Percentiles rank a stretch among this genome's conserved stretches.
phyloP scores from a whole-genome alignment of 1,140 invertebrate genomes.

The Zelostemma sp. region DNA sequence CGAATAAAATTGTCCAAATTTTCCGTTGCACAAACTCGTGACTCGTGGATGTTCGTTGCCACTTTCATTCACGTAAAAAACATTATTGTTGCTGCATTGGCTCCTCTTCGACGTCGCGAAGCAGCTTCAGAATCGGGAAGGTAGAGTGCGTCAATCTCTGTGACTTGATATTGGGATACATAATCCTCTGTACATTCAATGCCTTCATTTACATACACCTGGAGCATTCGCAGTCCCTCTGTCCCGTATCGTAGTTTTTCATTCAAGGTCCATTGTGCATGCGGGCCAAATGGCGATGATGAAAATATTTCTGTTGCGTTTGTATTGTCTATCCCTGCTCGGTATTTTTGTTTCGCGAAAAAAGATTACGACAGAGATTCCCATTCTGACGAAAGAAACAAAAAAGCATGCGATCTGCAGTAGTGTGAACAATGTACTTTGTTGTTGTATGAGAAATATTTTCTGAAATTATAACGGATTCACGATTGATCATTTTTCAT shows the following conservation, averaged over 20 bases:
- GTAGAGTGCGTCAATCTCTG: conserved; percentile 75
- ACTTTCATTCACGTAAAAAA: no score
- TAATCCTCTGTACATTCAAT: conserved; percentile 76
- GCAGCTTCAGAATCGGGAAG: conserved; percentile 79
- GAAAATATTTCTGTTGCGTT: background rate
- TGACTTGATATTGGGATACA: conserved; percentile 76
- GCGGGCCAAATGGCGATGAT: conserved; percentile 1
- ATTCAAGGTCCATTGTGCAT: conserved; percentile 17
- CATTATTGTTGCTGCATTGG: conserved; percentile 60
- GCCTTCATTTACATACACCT: conserved; percentile 75
- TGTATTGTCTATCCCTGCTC: background rate
- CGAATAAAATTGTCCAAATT: no score
- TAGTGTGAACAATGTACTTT: conserved; percentile 11
- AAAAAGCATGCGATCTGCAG: conserved; percentile 3
- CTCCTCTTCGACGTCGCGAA: conserved; percentile 39
- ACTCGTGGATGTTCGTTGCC: no score
- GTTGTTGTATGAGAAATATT: conserved; percentile 19
- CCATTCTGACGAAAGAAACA: no score
- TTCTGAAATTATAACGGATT: conserved; percentile 61
- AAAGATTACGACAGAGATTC: no score
- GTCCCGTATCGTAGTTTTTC: conserved; percentile 25
- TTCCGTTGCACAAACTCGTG: no score
- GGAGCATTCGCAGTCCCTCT: conserved; percentile 26
- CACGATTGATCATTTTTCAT: conserved; percentile 66
- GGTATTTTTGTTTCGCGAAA: background rate